Conservation (phyloP, 2,113 vertebrate genomes). For the Gymnarchus niloticus region DNA sequence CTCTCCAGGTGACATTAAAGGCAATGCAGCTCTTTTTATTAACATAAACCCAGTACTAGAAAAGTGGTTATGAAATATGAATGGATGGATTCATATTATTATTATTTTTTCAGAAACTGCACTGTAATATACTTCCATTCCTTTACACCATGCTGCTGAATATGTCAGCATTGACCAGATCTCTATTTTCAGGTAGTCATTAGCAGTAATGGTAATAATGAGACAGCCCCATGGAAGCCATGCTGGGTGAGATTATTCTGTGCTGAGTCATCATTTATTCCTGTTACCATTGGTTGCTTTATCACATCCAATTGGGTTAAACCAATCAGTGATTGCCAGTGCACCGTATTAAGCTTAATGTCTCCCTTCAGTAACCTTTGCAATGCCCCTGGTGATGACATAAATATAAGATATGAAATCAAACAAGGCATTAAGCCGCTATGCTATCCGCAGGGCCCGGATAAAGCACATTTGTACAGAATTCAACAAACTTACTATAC, state of each 20-base stretch:
- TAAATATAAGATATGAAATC: background rate
- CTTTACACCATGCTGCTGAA: background rate
- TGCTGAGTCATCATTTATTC: background rate
- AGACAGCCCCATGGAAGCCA: too few relatives aligned
- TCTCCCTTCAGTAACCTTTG: too few relatives aligned
- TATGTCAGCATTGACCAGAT: background rate
- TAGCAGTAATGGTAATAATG: too few relatives aligned
- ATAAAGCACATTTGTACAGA: background rate
- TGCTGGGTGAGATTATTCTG: background rate
- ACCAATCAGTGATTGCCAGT: too few relatives aligned
- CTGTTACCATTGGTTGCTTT: background rate
- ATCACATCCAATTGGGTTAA: too few relatives aligned
- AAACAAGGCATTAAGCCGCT: too few relatives aligned
- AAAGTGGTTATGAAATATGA: background rate
- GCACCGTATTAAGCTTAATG: too few relatives aligned
- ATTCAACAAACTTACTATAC: background rate
- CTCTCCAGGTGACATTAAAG: background rate
- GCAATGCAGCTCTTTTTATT: background rate
- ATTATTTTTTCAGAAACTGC: background rate
- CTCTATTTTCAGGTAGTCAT: too few relatives aligned
- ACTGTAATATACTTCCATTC: background rate
- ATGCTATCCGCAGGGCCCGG: background rate
- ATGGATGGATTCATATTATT: background rate
- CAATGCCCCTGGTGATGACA: background rate
- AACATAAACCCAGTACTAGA: background rate